Percentiles rank a stretch among this genome's conserved stretches.
Conservation (phyloP, 1,140 invertebrate species). For the Grapholita molesta region DNA sequence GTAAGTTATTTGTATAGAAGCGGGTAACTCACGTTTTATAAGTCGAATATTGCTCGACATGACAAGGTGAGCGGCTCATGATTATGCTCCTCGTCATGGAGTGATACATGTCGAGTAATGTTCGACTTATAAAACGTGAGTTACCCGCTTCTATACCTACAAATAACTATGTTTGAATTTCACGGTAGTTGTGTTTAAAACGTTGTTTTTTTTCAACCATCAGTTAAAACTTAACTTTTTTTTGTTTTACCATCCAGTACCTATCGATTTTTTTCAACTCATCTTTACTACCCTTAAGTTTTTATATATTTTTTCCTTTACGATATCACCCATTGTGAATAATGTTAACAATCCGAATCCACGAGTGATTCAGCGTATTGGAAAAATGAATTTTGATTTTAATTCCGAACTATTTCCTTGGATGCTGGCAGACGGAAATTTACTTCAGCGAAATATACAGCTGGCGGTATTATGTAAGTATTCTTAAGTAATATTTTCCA, state of each 20-base stretch:
- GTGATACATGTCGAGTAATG: no score
- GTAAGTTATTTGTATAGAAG: no score
- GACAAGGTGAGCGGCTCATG: no score
- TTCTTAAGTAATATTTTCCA: constrained; percentile 2
- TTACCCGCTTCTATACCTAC: no score
- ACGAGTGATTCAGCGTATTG: not conserved
- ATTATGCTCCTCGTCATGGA: no score
- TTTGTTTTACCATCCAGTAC: constrained; percentile 25
- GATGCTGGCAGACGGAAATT: constrained; percentile 65
- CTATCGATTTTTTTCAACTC: not conserved
- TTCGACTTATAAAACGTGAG: no score
- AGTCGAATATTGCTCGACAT: no score
- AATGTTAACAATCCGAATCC: not conserved
- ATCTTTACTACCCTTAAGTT: not conserved
- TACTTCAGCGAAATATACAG: constrained; percentile 72
- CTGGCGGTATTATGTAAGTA: constrained; percentile 71
- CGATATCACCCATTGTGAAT: constrained; percentile 1
- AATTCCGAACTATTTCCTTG: constrained; percentile 42
- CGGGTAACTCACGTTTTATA: no score
- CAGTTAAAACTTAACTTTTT: not conserved
- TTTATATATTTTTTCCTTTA: not conserved
- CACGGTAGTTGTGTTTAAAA: no score
- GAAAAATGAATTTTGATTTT: constrained; percentile 20
- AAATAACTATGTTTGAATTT: no score
- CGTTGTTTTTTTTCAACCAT: not conserved